Evolutionary conservation across 2,888 invertebrate genomes (phyloP), one percentile per base, ranked within the genome.

Genomic region (Amphiduros pacificus): DNA sequence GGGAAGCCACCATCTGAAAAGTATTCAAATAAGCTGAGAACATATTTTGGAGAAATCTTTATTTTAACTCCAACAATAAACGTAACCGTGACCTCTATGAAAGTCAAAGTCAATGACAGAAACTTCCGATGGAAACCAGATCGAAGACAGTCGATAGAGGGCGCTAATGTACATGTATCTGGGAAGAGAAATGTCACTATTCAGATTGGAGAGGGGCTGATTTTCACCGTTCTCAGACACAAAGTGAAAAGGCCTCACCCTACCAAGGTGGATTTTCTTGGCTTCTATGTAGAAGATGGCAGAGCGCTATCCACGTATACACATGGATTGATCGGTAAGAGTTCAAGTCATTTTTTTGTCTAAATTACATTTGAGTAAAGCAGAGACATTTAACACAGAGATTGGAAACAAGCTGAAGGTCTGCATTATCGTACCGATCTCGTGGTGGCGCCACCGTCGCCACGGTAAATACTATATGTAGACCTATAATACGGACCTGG

Each of bases 241-340:
- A 50, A 60, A 27, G 60, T 57, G n/a, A 32, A 52, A 20, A 41
- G 41, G 6, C 24, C 32, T 1, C 24, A 57, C 31, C 54, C 54
- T 1, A 49, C 48, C 40, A 66, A 62, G 48, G 60, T 63, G 17
- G 59, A 59, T 55, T 68, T 60, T 49, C 36, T 68, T 24, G 68
- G 68, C 20, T 67, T 68, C 49, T 68, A 68, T 54, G 52, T 68
- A n/a, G 36, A 61, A 24, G 57, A 65, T 41, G 58, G 54, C 6
- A 22, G 41, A 9, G 52, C 60, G 0, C 62, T 68, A 4, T 65
- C 67, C 2, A 29, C 51, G 22, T 40, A 58, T 17, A 41, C 57
- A n/a, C 66, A 65, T 27, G 68, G 68, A 17, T 49, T 68, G 24
- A 61, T 68, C 54, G 68, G 68, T 68, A 53, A 24, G 62, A 17